Evolutionary conservation across 2,888 invertebrate genomes (phyloP).

Genomic region (Syritta pipiens): DNA sequence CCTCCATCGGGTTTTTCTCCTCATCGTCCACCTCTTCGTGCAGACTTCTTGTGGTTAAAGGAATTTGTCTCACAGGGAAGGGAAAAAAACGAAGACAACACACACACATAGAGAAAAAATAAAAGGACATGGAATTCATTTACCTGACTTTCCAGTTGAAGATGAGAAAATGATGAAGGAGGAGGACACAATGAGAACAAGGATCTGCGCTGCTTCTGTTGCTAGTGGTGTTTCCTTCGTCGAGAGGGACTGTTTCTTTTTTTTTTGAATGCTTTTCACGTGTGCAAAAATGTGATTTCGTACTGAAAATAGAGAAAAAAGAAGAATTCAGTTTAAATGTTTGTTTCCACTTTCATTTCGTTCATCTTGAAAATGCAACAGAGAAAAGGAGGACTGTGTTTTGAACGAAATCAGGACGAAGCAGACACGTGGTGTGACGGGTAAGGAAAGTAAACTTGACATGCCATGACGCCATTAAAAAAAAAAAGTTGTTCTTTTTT

Average conservation of each 20-base stretch:
- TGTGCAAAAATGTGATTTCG: conserved; percentile 26
- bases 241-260: not conserved
- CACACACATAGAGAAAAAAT: too few species aligned
- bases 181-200: conserved; percentile 9
- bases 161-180: not conserved
- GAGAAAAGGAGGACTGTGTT: not conserved
- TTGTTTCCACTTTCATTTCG: not conserved
- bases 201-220: too few species aligned
- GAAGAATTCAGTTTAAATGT: conserved; percentile 20
- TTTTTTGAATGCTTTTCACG: not conserved
- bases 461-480: conserved; percentile 17
- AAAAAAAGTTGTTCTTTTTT: not conserved
- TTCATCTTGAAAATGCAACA: not conserved
- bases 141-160: conserved; percentile 53
- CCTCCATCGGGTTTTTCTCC: not conserved
- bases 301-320: conserved; percentile 17
- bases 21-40: too few species aligned
- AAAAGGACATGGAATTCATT: conserved; percentile 20
- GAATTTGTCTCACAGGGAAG: too few species aligned
- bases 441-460: conserved; percentile 2
- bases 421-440: not conserved
- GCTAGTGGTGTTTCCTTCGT: conserved; percentile 7
- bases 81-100: too few species aligned
- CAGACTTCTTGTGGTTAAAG: too few species aligned
- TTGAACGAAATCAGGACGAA: conserved; percentile 5